Evolutionary conservation across 2,113 vertebrate species (phyloP).

Genomic region (Origma solitaria): DNA sequence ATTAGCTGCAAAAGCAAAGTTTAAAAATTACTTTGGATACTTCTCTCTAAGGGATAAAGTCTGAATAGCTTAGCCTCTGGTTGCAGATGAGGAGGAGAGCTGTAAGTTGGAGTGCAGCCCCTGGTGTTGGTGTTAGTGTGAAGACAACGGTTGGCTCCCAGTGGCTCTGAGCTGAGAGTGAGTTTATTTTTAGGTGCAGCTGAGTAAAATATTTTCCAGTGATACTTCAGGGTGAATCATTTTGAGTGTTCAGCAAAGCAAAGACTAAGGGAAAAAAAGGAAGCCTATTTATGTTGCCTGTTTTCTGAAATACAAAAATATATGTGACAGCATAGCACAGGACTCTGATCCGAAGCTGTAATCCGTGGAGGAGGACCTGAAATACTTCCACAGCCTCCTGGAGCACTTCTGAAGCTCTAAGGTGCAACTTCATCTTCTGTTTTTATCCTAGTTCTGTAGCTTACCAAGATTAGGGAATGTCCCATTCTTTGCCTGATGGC

Average conservation of each 20-base stretch:
- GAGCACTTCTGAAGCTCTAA: neutral
- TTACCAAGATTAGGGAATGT: neutral
- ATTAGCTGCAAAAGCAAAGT: neutral
- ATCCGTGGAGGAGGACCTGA: neutral
- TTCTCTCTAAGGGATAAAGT: neutral
- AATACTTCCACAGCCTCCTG: neutral
- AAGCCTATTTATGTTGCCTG: neutral
- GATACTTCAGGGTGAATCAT: neutral
- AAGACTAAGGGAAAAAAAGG: neutral
- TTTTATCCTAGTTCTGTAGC: neutral
- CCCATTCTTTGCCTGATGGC: neutral
- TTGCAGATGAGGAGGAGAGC: neutral
- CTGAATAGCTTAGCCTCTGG: neutral
- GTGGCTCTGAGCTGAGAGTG: neutral
- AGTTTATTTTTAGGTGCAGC: slow-evolving; percentile 37
- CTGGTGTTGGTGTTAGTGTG: neutral
- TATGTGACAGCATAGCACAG: neutral
- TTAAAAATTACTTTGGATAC: neutral
- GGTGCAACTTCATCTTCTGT: neutral
- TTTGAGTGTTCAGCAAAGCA: neutral
- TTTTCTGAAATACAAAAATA: neutral
- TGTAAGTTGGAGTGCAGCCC: neutral
- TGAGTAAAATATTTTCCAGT: slow-evolving; percentile 31
- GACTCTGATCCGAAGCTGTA: neutral
- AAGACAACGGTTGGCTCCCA: neutral